phyloP scores from a whole-genome alignment of 2,113 vertebrate genomes.

The Dascyllus trimaculatus region DNA sequence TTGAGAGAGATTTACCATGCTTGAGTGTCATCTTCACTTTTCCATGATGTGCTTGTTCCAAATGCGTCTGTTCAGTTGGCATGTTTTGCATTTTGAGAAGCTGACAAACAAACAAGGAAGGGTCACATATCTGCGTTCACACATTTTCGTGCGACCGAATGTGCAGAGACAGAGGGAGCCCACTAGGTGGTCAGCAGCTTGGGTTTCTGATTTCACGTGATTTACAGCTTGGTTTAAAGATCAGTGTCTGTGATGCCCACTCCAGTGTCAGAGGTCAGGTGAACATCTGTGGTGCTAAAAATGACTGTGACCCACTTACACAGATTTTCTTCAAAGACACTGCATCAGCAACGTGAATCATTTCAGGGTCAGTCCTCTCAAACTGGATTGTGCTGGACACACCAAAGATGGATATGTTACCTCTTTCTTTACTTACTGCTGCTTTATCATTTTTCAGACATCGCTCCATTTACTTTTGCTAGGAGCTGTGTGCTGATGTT shows the following conservation, averaged over 20 bases:
- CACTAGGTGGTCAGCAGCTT: neutral
- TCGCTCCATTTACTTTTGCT: too few relatives aligned
- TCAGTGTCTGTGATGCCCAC: neutral
- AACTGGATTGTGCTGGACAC: neutral
- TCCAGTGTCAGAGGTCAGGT: conserved; percentile 42
- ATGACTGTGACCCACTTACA: conserved; percentile 34
- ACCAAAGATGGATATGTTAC: too few relatives aligned
- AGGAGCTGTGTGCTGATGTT: too few relatives aligned
- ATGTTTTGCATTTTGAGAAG: conserved; percentile 15
- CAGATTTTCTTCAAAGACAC: conserved; percentile 29
- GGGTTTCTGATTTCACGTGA: conserved; percentile 27
- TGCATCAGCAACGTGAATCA: conserved; percentile 7
- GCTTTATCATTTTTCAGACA: too few relatives aligned
- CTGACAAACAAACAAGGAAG: conserved; percentile 12
- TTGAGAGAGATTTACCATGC: neutral
- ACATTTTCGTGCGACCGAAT: neutral
- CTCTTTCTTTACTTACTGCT: too few relatives aligned
- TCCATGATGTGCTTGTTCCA: conserved; percentile 2
- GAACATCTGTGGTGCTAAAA: conserved; percentile 49
- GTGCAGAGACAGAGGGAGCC: neutral
- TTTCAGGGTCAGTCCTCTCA: neutral
- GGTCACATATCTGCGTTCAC: conserved; percentile 2
- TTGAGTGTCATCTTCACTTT: conserved; percentile 5
- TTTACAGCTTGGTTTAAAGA: conserved; percentile 19
- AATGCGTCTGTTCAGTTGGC: too few relatives aligned